A percentile compares a stretch with the other conserved stretches of the same genome.
These are phyloP conservation scores for Siniperca scherzeri DNA, from an alignment of 2,797 vertebrate species.

Conservation along the genomic window DNA sequence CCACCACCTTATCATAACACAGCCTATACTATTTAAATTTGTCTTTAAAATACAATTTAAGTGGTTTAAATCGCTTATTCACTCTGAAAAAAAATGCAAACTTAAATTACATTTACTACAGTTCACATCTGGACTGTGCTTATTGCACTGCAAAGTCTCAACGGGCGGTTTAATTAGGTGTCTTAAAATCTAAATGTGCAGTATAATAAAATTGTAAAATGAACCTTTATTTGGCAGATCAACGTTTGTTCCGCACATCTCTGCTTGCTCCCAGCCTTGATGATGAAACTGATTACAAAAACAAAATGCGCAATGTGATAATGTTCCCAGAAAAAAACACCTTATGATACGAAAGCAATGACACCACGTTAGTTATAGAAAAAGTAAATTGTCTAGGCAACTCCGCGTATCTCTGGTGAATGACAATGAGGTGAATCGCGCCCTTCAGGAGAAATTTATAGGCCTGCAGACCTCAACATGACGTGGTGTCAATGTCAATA, in stretches of 20 bases:
- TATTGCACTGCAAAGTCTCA: not conserved
- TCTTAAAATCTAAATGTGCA: not conserved
- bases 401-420: conserved; percentile 13
- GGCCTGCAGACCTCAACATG: conserved; percentile 58
- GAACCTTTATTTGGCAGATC: conserved; percentile 73
- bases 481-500: conserved; percentile 75
- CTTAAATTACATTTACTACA: not conserved
- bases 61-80: not conserved
- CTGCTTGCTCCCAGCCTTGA: not conserved
- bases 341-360: not conserved
- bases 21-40: not conserved
- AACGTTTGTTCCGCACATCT: conserved; percentile 72
- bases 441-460: conserved; percentile 75
- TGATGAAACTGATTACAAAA: conserved; percentile 4
- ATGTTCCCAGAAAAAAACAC: not conserved
- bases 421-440: conserved; percentile 50
- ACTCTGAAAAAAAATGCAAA: not conserved
- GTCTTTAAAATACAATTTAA: not conserved
- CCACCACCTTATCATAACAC: conserved; percentile 80
- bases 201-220: not conserved
- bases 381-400: not conserved
- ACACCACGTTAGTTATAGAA: not conserved
- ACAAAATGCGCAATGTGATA: not conserved
- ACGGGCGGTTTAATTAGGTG: not conserved
- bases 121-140: not conserved